Base-by-base conservation (phyloP, 2,888 invertebrate species). In the Crematogaster levior region DNA sequence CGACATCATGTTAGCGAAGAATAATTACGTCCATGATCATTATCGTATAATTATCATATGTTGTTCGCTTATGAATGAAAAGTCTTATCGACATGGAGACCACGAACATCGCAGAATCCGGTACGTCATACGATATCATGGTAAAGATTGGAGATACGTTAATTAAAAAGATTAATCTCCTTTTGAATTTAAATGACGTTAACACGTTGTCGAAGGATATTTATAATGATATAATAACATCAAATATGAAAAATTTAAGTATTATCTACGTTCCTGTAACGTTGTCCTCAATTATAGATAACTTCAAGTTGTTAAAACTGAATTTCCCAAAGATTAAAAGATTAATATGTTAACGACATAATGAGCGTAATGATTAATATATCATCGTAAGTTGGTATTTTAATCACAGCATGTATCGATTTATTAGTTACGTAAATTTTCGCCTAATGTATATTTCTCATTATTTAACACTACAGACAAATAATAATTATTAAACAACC, bases 111-210 rank as follows among this genome's bases (percentile, higher is more conserved):
- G n/a, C 53, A 24, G 72, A 77, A 77, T 56, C 27, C 27, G 37
- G 27, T 43, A 53, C 1, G 6, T 34, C 40, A 24, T 27, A 34
- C 24, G 48, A 27, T 40, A 37, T 18, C 10, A 56, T 9, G 12
- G 7, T 56, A 72, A 79, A 70, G 40, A 56, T 40, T 40, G 40
- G 10, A 30, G 46, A 43, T 12, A 53, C 21, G 65, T 40, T 68
- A 68, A 68, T 77, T 77, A 53, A 40, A 15, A 21, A 51, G 70
- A 68, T 68, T 18, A 24, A 79, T 79, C 77, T 24, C 18, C 12
- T 37, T 34, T 18, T 79, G 34, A 72, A 70, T 79, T 79, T 43
- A 70, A 24, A 53, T 43, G 43, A 43, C 34, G 18, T 68, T 56
- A 43, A 77, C 21, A 30, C 21, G 9, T 56, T 12, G 56, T n/a